These are phyloP conservation scores for Streptopelia turtur DNA, from an alignment of 2,797 vertebrate species.

Conservation along the genomic window DNA sequence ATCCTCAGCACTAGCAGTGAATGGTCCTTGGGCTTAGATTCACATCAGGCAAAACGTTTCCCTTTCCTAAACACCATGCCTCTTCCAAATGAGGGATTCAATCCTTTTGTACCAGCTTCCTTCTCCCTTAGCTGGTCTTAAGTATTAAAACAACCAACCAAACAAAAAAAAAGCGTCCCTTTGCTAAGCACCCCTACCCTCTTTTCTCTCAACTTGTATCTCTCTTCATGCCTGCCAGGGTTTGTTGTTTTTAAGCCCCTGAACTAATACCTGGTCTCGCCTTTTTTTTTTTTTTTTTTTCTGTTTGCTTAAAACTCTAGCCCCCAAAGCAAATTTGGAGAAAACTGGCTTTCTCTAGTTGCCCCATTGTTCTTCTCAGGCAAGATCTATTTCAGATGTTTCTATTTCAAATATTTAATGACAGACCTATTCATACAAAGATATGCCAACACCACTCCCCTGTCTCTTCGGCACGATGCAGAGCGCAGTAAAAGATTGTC, in stretches of 20 bases:
- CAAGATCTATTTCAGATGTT: conserved; percentile 75
- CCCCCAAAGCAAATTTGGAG: conserved; percentile 35
- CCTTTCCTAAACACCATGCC: background rate
- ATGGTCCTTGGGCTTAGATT: accelerated
- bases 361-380: conserved; percentile 63
- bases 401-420: conserved; percentile 73
- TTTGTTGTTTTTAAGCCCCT: background rate
- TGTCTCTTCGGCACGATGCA: conserved; percentile 58
- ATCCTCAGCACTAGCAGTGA: background rate
- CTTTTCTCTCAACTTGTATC: background rate
- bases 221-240: background rate
- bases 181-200: background rate
- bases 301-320: conserved; percentile 26
- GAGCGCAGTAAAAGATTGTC: conserved; percentile 55
- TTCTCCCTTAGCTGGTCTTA: background rate
- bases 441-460: conserved; percentile 72
- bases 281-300: background rate
- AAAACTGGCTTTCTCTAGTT: conserved; percentile 67
- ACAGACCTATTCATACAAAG: conserved; percentile 73
- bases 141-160: background rate
- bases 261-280: background rate
- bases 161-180: background rate
- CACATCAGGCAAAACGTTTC: background rate
- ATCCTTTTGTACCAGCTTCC: background rate
- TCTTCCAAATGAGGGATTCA: background rate